Evolutionary conservation across 2,888 invertebrate species (phyloP), one percentile per base, ranked within the genome.

Genomic region (Minunthozetes semirufus): DNA sequence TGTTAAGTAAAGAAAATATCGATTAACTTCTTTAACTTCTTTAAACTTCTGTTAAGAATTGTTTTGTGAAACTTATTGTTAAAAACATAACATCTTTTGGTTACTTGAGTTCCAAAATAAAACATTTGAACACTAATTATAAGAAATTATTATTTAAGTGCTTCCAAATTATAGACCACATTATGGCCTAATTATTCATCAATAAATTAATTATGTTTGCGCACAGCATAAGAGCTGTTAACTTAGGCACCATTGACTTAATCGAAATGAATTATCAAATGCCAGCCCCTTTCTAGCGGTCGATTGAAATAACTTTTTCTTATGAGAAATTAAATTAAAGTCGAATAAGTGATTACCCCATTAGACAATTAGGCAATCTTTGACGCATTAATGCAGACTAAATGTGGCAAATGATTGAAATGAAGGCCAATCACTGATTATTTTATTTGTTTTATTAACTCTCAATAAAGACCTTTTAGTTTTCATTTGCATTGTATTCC

Each of bases 111-210:
- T 42, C 50, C 13, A 46, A 27, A 70, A 46, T 70, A 72, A 53
- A 71, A n/a, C 8, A 56, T 56, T 56, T 22, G 25, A 6, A 22
- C 25, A 4, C 15, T 29, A 59, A 59, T 56, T 29, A 29, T 59
- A 29, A 42, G 13, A 59, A 29, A 33, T 66, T 17, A 38, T 66
- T 66, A 66, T 66, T 27, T 17, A 17, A 38, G 11, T 19, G 22
- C 38, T 66, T 42, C 19, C 13, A 38, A 38, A 42, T 66, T 42
- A 66, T 33, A 33, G 63, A 22, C 38, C 17, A 19, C 2, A 5
- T 66, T 42, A 42, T 42, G 66, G 33, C 66, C 66, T n/a, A 66
- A 42, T 66, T 66, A 66, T 66, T 38, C 13, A 42, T 42, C 19
- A 66, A 66, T 42, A 42, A 66, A 33, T 66, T 66, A n/a, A 66